Evolutionary conservation across 2,888 invertebrate genomes (phyloP), one percentile per base, ranked within the genome.

Genomic region (Phyto melanocephala): DNA sequence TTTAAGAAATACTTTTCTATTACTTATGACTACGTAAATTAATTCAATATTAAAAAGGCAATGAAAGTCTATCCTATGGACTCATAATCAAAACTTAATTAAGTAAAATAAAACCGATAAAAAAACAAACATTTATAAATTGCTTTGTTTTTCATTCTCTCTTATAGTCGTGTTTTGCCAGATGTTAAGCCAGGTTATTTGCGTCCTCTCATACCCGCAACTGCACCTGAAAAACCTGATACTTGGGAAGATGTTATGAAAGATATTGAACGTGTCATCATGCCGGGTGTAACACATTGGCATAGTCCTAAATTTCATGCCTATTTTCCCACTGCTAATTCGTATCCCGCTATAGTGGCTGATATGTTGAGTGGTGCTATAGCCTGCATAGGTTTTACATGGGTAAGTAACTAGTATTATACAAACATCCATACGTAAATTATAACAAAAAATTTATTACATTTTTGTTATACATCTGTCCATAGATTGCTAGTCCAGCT

Each of bases 271-370:
- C 93, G 95, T 71, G 96, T 98, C 74, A 96, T 99, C 85, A 99
- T 99, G 98, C 98, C 99, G 0, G 99, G 99, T 60, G 97, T 98
- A 72, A 98, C 98, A 0, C 98, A 98, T 89, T 99, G 98, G 98
- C 97, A 98, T 90, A 97, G 97, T 71, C 98, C 98, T 7, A 94
- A 95, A 88, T 99, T 99, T 92, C 97, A 98, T 91, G 98, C 98
- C 5, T 99, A 98, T 92, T 98, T 97, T 91, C 97, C 97, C 17
- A 97, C 97, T 0, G 98, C 96, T 28, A 97, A 97, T 91, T 98
- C 98, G 0, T 98, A 97, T 91, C 96, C 98, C 0, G 95, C 97
- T 10, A 97, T 98, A 86, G 96, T 97, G 10, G 98, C 97, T 4
- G 99, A 99, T 88, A 98, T 99, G 94, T 92, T 99, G 42, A 97